These are phyloP conservation scores for Callorhinus ursinus DNA, from an alignment of 2,113 vertebrate genomes.

Conservation along the genomic window DNA sequence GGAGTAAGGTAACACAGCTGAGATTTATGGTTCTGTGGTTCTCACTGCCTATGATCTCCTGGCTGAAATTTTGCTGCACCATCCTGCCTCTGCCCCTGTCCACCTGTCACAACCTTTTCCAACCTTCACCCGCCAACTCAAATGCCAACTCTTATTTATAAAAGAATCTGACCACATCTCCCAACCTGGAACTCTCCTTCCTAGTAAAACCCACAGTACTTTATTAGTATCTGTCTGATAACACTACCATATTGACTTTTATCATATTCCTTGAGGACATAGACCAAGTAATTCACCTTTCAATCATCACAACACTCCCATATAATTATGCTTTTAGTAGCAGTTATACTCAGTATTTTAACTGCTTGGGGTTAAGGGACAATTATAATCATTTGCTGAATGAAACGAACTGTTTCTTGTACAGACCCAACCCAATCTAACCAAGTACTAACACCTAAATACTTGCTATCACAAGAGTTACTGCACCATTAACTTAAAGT, in stretches of 20 bases:
- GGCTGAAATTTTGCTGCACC: background rate
- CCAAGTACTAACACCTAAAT: background rate
- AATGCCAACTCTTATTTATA: slow-evolving; percentile 49
- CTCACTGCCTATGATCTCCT: background rate
- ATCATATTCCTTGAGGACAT: background rate
- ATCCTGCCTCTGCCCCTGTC: background rate
- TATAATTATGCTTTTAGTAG: background rate
- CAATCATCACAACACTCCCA: background rate
- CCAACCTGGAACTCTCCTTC: background rate
- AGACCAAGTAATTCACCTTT: slow-evolving; percentile 8
- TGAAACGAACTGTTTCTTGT: background rate
- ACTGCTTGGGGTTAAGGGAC: fast-evolving
- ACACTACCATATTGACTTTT: background rate
- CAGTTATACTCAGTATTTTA: background rate
- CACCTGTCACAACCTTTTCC: slow-evolving; percentile 17
- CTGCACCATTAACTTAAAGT: too few species aligned
- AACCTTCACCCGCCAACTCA: background rate
- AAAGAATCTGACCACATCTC: slow-evolving; percentile 6
- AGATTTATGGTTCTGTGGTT: background rate
- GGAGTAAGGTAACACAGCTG: background rate
- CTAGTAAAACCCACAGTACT: background rate
- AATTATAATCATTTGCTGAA: background rate
- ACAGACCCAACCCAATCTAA: background rate
- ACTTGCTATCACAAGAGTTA: background rate
- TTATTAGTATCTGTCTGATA: background rate